Percentiles rank a stretch among this genome's conserved stretches.
phyloP scores from a whole-genome alignment of 2,113 vertebrate species.

The Syngnathus typhle region DNA sequence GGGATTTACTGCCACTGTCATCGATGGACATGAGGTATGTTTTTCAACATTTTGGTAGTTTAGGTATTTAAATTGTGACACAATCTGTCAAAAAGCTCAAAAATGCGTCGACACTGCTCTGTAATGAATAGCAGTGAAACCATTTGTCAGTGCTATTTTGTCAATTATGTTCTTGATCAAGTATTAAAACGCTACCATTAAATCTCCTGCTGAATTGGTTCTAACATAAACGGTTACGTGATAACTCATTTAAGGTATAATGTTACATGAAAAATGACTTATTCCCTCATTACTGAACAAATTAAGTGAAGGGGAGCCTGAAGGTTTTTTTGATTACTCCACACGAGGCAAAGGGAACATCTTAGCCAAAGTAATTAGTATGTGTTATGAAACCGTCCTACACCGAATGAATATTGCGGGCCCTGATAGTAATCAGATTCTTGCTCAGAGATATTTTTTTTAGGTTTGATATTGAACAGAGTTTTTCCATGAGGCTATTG shows the following conservation, averaged over 20 bases:
- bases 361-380: background rate
- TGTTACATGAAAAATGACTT: background rate
- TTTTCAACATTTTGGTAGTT: no score
- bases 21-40: no score
- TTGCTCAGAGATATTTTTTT: conserved; percentile 4
- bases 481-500: conserved; percentile 1
- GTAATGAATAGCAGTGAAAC: background rate
- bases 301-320: background rate
- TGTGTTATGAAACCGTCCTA: conserved; percentile 4
- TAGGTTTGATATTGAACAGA: conserved; percentile 2
- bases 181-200: background rate
- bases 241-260: background rate
- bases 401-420: background rate
- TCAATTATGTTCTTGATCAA: background rate
- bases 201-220: background rate
- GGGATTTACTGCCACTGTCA: no score
- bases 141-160: background rate
- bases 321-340: background rate
- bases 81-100: background rate
- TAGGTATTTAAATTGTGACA: background rate
- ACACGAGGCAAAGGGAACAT: background rate
- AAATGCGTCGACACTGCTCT: background rate
- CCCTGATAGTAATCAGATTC: conserved; percentile 3
- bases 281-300: background rate
- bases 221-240: background rate